phyloP scores from a whole-genome alignment of 2,113 vertebrate species.

The Varanus komodoensis region DNA sequence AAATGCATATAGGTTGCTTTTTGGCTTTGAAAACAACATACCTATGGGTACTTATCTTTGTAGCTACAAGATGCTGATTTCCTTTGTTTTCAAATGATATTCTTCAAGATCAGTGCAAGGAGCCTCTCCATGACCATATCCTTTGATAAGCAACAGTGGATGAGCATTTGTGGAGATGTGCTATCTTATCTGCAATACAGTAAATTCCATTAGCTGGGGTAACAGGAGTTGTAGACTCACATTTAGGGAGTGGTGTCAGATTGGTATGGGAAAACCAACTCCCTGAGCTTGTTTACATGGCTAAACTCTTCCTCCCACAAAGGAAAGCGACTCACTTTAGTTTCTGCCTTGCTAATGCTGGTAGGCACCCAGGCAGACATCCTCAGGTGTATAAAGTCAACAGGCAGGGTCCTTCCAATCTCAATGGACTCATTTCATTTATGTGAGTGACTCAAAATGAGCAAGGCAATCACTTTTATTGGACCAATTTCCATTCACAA shows the following conservation, averaged over 20 bases:
- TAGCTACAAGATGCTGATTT: not conserved
- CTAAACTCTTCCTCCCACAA: not conserved
- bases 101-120: not conserved
- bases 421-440: not conserved
- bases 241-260: not conserved
- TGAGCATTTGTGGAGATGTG: not conserved
- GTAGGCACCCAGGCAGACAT: not conserved
- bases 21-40: not conserved
- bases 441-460: not conserved
- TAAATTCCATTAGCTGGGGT: not conserved
- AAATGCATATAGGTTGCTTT: not conserved
- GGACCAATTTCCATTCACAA: slow-evolving; percentile 10
- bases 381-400: not conserved
- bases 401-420: not conserved
- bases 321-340: not conserved
- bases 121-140: not conserved
- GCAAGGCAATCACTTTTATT: not conserved
- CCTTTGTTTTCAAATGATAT: not conserved
- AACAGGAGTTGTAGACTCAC: not conserved
- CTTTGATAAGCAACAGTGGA: not conserved
- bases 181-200: not conserved
- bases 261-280: not conserved
- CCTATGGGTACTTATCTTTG: not conserved
- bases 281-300: not conserved
- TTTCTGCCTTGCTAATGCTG: not conserved